A percentile compares a stretch with the other conserved stretches of the same genome.
Evolutionary conservation across 2,888 invertebrate genomes (phyloP).

Genomic region (Euzophera pinguis): DNA sequence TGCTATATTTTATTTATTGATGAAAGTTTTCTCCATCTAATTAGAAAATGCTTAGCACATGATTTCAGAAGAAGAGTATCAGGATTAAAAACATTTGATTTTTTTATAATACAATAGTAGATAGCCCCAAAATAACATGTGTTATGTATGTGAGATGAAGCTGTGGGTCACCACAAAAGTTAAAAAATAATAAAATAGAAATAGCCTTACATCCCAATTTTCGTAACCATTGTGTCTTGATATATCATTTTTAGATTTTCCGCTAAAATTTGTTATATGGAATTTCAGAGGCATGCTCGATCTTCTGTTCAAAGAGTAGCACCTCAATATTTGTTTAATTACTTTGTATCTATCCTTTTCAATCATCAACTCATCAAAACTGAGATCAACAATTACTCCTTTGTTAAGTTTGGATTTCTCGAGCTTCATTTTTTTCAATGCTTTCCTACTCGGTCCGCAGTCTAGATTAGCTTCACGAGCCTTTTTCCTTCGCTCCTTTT

Average conservation of each 20-base stretch:
- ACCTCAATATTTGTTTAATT: constrained; percentile 92
- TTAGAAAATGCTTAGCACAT: too few species aligned
- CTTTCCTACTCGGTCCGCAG: constrained; percentile 89
- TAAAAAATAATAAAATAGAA: too few species aligned
- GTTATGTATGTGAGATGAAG: too few species aligned
- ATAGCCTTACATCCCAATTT: constrained; percentile 91
- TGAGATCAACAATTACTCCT: constrained; percentile 91
- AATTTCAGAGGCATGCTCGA: constrained; percentile 89
- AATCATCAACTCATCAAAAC: constrained; percentile 94
- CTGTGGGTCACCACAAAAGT: too few species aligned
- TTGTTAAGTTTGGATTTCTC: constrained; percentile 84
- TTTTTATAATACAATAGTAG: too few species aligned
- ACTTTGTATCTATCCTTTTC: constrained; percentile 93
- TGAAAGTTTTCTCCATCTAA: too few species aligned
- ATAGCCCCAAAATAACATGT: too few species aligned
- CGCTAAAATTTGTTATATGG: constrained; percentile 89
- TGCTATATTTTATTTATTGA: too few species aligned
- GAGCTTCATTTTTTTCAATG: constrained; percentile 86
- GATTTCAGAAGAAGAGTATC: too few species aligned
- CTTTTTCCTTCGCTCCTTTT: constrained; percentile 84
- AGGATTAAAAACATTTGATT: too few species aligned
- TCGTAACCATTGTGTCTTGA: constrained; percentile 91
- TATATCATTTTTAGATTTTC: constrained; percentile 86
- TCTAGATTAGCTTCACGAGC: constrained; percentile 86
- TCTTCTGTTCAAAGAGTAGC: constrained; percentile 94